Evolutionary conservation across 1,140 invertebrate genomes (phyloP), one percentile per base, ranked within the genome.

Genomic region (Drosophila kohkoa): DNA sequence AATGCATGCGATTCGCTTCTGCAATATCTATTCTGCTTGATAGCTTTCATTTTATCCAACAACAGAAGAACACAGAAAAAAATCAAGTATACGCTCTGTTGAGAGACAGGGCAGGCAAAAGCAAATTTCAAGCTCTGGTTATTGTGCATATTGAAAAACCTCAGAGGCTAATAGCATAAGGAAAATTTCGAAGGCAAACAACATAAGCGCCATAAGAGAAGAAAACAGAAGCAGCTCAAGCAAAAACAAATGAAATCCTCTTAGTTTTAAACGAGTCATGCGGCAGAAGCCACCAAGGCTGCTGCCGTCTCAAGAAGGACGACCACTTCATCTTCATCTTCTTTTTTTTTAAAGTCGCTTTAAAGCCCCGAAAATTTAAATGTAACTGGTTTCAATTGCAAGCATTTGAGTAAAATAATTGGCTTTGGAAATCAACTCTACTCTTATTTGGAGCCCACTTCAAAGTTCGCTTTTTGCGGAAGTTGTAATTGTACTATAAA

Each of bases 161-260:
- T 58, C 32, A 38, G 25, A 25, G 35, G 67, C 81, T 82, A 79
- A 86, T 67, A 81, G 51, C 69, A 72, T 82, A 74, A 64, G 70
- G 71, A 63, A 85, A 82, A 81, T 83, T 83, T 71, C 48, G n/a
- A 62, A 51, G 43, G 65, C 62, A 85, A 81, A 85, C 75, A 85
- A 81, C 70, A 67, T 75, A 81, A 75, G 80, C 58, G 78, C 55
- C 68, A 64, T 65, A 43, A 43, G 76, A 38, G 10, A 38, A 8
- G 76, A 38, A 10, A 38, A 8, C 10, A 62, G 66, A 46, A 54
- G 30, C 75, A 60, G 51, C 57, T 63, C 45, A 51, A 63, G 75
- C 69, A 72, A 74, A 85, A 86, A 85, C 69, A 85, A 86, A 85
- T 66, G 82, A 81, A 85, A 85, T 85, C 82, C 82, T 71, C 82